Evolutionary conservation across 2,888 invertebrate genomes (phyloP).

Genomic region (Leptarthrus brevirostris): DNA sequence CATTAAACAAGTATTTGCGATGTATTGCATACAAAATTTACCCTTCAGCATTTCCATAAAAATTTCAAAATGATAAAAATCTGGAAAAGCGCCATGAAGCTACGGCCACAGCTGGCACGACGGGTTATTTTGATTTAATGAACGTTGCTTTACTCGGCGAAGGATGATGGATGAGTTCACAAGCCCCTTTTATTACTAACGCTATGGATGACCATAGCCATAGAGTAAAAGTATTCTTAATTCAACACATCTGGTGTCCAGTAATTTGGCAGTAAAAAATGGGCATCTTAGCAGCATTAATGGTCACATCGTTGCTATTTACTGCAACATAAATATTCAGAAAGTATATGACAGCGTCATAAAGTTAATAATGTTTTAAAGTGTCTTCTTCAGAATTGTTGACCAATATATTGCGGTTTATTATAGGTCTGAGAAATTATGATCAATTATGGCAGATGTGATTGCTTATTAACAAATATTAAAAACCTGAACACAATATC

Average conservation of each 20-base stretch:
- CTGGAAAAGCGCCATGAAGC: neutral
- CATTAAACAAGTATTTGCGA: too few relatives aligned
- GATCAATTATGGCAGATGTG: too few relatives aligned
- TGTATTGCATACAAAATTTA: neutral
- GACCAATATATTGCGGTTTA: too few relatives aligned
- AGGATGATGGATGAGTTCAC: slow-evolving; percentile 4
- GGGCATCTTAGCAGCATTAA: slow-evolving; percentile 17
- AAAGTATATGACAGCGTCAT: slow-evolving; percentile 6
- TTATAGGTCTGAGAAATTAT: too few relatives aligned
- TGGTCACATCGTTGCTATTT: slow-evolving; percentile 35
- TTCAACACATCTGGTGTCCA: slow-evolving; percentile 16
- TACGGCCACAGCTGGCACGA: slow-evolving; percentile 2
- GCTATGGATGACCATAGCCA: slow-evolving; percentile 1
- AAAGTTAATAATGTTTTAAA: too few relatives aligned
- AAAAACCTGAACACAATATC: too few relatives aligned
- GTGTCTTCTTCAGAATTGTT: too few relatives aligned
- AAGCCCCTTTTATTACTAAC: neutral
- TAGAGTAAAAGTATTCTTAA: slow-evolving; percentile 15
- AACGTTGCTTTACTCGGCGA: neutral
- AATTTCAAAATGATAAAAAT: slow-evolving; percentile 6
- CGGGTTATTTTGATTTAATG: slow-evolving; percentile 34
- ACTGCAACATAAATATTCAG: neutral
- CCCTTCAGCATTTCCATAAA: slow-evolving; percentile 7
- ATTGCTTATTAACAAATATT: too few relatives aligned
- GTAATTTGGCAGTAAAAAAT: slow-evolving; percentile 33